phyloP scores from a whole-genome alignment of 2,888 invertebrate genomes.

The Microplitis deprimator region DNA sequence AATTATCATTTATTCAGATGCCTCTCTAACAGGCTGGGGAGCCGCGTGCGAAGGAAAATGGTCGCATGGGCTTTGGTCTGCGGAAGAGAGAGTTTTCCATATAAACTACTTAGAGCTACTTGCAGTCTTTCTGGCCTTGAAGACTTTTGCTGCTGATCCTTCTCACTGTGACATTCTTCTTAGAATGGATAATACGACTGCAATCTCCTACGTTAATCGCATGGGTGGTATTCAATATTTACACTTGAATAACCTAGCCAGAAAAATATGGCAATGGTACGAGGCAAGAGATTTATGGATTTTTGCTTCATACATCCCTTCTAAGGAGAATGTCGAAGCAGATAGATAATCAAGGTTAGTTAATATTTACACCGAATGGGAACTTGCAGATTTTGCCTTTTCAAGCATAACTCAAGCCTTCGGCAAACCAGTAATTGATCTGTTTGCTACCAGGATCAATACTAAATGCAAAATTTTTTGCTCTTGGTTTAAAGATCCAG shows the following conservation, averaged over 20 bases:
- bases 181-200: constrained; percentile 47
- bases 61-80: constrained; percentile 24
- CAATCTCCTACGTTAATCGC: constrained; percentile 48
- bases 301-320: constrained; percentile 49
- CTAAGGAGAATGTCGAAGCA: constrained; percentile 39
- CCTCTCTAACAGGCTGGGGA: constrained; percentile 41
- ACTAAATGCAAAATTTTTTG: constrained; percentile 41
- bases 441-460: constrained; percentile 45
- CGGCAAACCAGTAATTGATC: constrained; percentile 35
- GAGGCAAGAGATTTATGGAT: constrained; percentile 43
- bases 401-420: constrained; percentile 26
- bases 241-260: constrained; percentile 38
- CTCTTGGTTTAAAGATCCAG: constrained; percentile 40
- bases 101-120: constrained; percentile 20
- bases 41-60: constrained; percentile 21
- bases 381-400: constrained; percentile 36
- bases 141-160: not conserved
- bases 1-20: constrained; percentile 32
- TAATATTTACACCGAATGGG: constrained; percentile 46
- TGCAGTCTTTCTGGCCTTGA: constrained; percentile 1
- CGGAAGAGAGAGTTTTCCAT: constrained; percentile 23
- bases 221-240: constrained; percentile 49
- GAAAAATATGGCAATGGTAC: constrained; percentile 49
- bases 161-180: constrained; percentile 34
- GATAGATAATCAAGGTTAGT: constrained; percentile 39